Evolutionary conservation across 2,888 invertebrate genomes (phyloP).

Genomic region (Mesorhabditis belari): DNA sequence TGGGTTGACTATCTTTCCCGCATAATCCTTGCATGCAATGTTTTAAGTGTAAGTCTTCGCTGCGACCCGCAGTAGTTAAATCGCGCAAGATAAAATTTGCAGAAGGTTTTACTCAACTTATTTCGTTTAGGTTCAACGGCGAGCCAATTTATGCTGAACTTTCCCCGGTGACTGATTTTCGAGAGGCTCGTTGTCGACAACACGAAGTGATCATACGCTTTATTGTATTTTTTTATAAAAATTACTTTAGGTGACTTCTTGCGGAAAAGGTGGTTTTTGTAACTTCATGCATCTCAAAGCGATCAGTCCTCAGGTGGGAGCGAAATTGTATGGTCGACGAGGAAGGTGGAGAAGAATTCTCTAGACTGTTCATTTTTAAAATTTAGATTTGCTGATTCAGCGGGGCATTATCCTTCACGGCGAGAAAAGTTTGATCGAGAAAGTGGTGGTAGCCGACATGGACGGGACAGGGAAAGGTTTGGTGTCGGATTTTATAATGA

Average conservation of each 20-base stretch:
- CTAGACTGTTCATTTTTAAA: background rate
- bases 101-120: background rate
- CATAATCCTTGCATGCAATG: background rate
- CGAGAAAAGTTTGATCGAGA: slow-evolving; percentile 1
- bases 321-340: slow-evolving; percentile 25
- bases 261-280: slow-evolving; percentile 95
- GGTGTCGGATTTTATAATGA: slow-evolving; percentile 11
- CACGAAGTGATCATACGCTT: slow-evolving; percentile 74
- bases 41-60: background rate
- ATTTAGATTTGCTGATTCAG: slow-evolving; percentile 23
- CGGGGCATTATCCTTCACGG: slow-evolving; percentile 33
- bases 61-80: background rate
- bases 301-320: slow-evolving; percentile 59
- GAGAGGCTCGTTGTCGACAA: slow-evolving; percentile 97
- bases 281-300: slow-evolving; percentile 99
- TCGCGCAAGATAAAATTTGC: background rate
- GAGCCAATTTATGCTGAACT: slow-evolving; percentile 94
- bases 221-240: slow-evolving; percentile 61
- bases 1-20: background rate
- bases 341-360: slow-evolving; percentile 6
- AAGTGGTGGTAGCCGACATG: slow-evolving; percentile 24
- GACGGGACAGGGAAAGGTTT: slow-evolving; percentile 21
- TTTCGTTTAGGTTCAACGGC: slow-evolving; percentile 68
- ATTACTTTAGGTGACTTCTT: slow-evolving; percentile 55
- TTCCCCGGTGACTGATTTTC: slow-evolving; percentile 96